phyloP scores from a whole-genome alignment of 1,140 invertebrate species.

The Hermetia illucens region DNA sequence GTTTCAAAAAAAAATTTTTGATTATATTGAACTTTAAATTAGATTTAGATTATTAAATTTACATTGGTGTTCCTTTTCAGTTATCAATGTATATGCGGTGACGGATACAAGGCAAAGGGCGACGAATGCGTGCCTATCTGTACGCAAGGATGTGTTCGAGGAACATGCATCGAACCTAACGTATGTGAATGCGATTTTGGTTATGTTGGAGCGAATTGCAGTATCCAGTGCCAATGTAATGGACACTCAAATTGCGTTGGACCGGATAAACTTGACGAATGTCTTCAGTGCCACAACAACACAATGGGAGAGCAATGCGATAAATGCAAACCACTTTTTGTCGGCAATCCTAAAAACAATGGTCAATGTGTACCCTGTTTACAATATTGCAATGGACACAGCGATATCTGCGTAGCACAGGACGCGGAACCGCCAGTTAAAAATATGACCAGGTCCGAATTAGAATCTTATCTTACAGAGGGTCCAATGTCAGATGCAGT shows the following conservation, averaged over 20 bases:
- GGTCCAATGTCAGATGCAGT: constrained; percentile 54
- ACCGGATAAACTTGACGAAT: constrained; percentile 65
- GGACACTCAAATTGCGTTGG: constrained; percentile 85
- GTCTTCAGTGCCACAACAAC: constrained; percentile 79
- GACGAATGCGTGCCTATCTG: constrained; percentile 67
- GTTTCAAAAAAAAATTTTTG: too few relatives aligned
- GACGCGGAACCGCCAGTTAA: constrained; percentile 38
- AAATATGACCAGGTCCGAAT: constrained; percentile 38
- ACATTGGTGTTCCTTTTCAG: too few relatives aligned
- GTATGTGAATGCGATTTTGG: constrained; percentile 86
- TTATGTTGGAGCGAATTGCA: constrained; percentile 87
- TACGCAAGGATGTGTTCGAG: constrained; percentile 76
- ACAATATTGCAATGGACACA: constrained; percentile 83
- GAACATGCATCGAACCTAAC: constrained; percentile 71
- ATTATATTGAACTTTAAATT: not conserved
- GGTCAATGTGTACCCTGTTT: constrained; percentile 75
- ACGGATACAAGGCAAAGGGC: constrained; percentile 52
- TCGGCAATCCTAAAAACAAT: constrained; percentile 78
- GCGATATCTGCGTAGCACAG: constrained; percentile 58
- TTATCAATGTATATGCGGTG: constrained; percentile 76
- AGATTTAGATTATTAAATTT: constrained; percentile 44
- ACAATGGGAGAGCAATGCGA: constrained; percentile 80
- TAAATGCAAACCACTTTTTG: constrained; percentile 75
- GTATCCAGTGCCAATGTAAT: constrained; percentile 86
- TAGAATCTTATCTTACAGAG: constrained; percentile 42